Base-by-base conservation (phyloP, 2,113 vertebrate genomes). In the Uropsilus gracilis region DNA sequence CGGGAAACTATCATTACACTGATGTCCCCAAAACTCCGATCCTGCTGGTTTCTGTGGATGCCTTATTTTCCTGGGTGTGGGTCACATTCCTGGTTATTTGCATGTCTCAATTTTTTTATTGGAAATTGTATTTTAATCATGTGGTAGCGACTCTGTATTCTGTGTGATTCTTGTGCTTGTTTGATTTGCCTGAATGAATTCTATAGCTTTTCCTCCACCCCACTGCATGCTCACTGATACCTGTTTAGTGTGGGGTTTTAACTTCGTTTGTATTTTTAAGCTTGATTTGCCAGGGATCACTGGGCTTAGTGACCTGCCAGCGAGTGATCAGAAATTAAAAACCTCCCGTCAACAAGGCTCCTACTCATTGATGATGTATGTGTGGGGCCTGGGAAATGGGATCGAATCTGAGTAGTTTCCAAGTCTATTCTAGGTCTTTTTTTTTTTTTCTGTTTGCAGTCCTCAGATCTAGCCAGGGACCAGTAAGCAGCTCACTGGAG, bases 181-280 rank as follows among this genome's bases (percentile, higher is more conserved):
- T 86, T 88, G 76, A 85, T 87, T 90, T 80, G 20, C 44, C 82
- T 64, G 61, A 53, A 91, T 6, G 66, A 94, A 93, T 93, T 87
- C 73, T 81, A n/a, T 75, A 53, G 26, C 66, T 66, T 61, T 18
- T 46, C 42, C 34, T 28, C 55, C 4, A 22, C 61, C 59, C 18
- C 0, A 37, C 78, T 73, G 63, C 5, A 55, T 89, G 69, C 24
- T n/a, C n/a, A n/a, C n/a, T n/a, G n/a, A n/a, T n/a, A 18, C 88
- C 32, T 55, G 28, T 8, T 69, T n/a, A 68, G 34, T 48, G 77
- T 90, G n/a, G n/a, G n/a, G 5, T 69, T 89, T 72, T 37, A 3
- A 80, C 61, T 72, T 92, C 34, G 4, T 66, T 90, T 91, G 39
- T 30, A 37, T 66, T 78, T 91, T 85, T 50, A 93, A 94, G 78